Evolutionary conservation across 1,140 invertebrate genomes (phyloP), one percentile per base, ranked within the genome.

Genomic region (Nephotettix cincticeps): DNA sequence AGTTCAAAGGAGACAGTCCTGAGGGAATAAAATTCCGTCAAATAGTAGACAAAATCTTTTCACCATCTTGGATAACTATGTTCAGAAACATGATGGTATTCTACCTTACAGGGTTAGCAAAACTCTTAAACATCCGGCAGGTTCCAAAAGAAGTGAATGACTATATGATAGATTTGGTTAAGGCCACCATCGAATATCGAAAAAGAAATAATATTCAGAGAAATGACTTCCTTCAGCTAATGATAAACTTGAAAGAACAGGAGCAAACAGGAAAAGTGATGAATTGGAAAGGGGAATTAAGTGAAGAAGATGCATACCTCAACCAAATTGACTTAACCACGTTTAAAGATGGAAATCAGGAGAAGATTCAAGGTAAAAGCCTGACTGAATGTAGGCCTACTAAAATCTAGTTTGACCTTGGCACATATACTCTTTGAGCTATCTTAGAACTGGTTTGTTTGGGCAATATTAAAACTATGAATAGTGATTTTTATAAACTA

Each of bases 141-240:
- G 21, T 61, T 6, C 25, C 47, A 25, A 17, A 30, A 21, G 23
- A 30, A 6, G 51, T 58, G 3, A 21, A 58, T 13, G 27, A 61
- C 19, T 56, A 58, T 13, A 21, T 70, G n/a, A 21, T 27, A 0
- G 1, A 61, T 1, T 11, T 70, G 17, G 30, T 61, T 1, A 32
- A 25, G 40, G 32, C 56, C 19, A 58, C 54, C 1, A 61, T 61
- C 1, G 23, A 23, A 17, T 61, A 29, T 27, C 27, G 68, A 32
- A 40, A 70, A 40, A 32, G n/a, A 14, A 32, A 40, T 23, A 54
- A 61, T 1, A 36, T 61, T 30, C 56, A 21, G 3, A 61, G 68
- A 61, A 70, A 61, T 54, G 68, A 70, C 40, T 70, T 70, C 28
- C 23, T 70, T 14, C 68, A 70, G 43, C 58, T 70, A 61, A 61